A percentile compares a stretch with the other conserved stretches of the same genome.
phyloP scores from a whole-genome alignment of 2,113 vertebrate species.

The Oncorhynchus mykiss region DNA sequence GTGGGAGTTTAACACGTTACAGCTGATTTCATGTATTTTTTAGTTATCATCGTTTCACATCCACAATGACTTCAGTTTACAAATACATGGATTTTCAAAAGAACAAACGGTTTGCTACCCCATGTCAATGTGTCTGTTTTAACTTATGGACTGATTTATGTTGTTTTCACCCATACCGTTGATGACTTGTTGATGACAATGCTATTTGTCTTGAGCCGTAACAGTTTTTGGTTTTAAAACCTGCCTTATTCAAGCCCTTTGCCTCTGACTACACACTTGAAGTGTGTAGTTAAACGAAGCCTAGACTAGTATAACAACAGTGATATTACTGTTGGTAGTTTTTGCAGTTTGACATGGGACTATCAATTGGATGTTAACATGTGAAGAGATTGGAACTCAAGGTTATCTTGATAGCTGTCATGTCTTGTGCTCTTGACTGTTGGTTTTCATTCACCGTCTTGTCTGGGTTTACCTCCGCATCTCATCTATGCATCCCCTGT shows the following conservation, averaged over 20 bases:
- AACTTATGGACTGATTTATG: conserved; percentile 18
- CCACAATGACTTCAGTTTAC: background rate
- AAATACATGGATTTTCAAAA: background rate
- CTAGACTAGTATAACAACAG: background rate
- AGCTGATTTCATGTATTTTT: background rate
- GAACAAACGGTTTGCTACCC: background rate
- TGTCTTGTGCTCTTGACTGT: conserved; percentile 19
- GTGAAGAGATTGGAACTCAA: background rate
- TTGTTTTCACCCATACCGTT: conserved; percentile 37
- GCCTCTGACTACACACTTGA: conserved; percentile 60
- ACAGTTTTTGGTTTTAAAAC: conserved; percentile 49
- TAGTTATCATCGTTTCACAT: background rate
- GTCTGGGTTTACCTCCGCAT: conserved; percentile 63
- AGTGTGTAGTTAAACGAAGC: conserved; percentile 24
- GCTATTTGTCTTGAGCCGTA: conserved; percentile 11
- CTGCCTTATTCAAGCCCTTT: conserved; percentile 69
- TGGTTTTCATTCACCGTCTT: conserved; percentile 30
- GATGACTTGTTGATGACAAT: conserved; percentile 22
- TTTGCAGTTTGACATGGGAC: conserved; percentile 15
- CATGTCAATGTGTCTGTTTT: background rate
- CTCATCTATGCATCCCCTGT: conserved; percentile 50
- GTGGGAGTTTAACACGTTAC: background rate
- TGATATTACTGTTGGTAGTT: background rate
- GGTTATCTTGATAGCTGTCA: conserved; percentile 25
- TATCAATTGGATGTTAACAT: background rate